phyloP scores from a whole-genome alignment of 2,113 vertebrate species.

The Pelobates fuscus region DNA sequence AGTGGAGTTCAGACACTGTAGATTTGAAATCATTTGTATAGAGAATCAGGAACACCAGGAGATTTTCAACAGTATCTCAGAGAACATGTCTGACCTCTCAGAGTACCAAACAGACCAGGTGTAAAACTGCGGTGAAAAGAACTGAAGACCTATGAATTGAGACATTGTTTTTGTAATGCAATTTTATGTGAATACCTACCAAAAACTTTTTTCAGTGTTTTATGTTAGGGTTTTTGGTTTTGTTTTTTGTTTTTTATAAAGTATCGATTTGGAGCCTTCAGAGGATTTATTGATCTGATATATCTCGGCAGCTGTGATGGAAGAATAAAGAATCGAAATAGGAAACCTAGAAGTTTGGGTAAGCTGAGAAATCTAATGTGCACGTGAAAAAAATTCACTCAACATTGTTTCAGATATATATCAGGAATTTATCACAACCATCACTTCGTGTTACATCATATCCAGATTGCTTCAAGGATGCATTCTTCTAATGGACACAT shows the following conservation, averaged over 20 bases:
- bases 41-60: slow-evolving; percentile 76
- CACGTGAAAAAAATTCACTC: no score
- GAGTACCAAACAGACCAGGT: slow-evolving; percentile 79
- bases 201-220: neutral
- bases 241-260: neutral
- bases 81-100: slow-evolving; percentile 72
- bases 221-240: neutral
- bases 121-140: slow-evolving; percentile 51
- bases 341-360: no score
- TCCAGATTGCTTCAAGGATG: no score
- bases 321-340: neutral
- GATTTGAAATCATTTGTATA: slow-evolving; percentile 74
- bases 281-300: neutral
- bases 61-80: slow-evolving; percentile 69
- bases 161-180: neutral
- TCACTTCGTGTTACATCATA: no score
- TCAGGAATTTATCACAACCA: no score
- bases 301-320: neutral
- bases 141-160: slow-evolving; percentile 8
- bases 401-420: no score
- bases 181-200: slow-evolving; percentile 12
- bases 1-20: slow-evolving; percentile 87
- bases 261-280: neutral
- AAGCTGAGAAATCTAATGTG: no score
- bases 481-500: no score